Percentiles rank a stretch among this genome's conserved stretches.
Evolutionary conservation across 1,140 invertebrate genomes (phyloP).

Genomic region (Lucilia sericata): DNA sequence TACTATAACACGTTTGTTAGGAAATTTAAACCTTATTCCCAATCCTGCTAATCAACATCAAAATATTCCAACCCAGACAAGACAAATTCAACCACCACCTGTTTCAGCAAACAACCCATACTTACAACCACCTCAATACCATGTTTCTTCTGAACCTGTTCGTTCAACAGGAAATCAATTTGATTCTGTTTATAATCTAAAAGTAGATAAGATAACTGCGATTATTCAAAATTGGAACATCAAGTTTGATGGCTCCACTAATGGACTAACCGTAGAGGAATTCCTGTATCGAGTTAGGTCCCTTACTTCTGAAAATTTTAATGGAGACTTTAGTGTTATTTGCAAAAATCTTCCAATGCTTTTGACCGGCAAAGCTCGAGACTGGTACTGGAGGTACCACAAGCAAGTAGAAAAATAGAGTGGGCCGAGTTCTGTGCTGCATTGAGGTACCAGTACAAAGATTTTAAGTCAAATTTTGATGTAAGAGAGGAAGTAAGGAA

Average conservation of each 20-base stretch:
- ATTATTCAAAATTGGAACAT: too few relatives aligned
- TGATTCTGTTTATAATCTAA: too few relatives aligned
- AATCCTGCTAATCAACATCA: too few relatives aligned
- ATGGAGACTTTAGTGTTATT: not conserved
- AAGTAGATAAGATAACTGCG: too few relatives aligned
- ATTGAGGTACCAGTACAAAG: not conserved
- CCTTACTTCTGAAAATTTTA: not conserved
- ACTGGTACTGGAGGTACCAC: not conserved
- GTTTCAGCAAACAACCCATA: too few relatives aligned
- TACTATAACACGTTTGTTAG: not conserved
- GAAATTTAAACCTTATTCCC: not conserved
- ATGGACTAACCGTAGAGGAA: too few relatives aligned
- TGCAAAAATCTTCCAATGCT: not conserved
- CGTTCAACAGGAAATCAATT: too few relatives aligned
- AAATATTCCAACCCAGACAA: too few relatives aligned
- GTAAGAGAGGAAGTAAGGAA: not conserved
- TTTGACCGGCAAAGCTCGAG: not conserved
- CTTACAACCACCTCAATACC: too few relatives aligned
- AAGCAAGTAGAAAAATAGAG: not conserved
- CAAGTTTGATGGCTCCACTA: too few relatives aligned
- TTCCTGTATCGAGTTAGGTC: not conserved
- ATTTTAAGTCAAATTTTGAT: not conserved
- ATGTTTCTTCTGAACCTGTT: too few relatives aligned
- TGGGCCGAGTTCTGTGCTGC: not conserved
- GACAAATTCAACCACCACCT: too few relatives aligned